Evolutionary conservation across 2,888 invertebrate species (phyloP), one percentile per base, ranked within the genome.

Genomic region (Maniola hyperantus): DNA sequence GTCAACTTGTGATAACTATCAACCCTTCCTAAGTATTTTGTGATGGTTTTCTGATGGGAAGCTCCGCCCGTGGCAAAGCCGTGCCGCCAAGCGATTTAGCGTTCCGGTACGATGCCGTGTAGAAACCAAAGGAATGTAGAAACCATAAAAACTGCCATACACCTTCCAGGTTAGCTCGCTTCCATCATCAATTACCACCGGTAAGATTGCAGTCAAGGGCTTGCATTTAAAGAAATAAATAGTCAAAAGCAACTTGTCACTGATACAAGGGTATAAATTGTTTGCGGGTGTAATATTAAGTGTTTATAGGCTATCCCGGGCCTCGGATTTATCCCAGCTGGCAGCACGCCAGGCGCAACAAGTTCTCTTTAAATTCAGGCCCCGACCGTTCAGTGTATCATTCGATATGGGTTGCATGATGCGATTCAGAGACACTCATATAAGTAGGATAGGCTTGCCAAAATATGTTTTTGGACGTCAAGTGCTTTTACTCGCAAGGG

Each of bases 341-440:
- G 73, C 74, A 63, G 18, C 65, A 65, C 55, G 72, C 74, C 74
- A 74, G 61, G 39, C 62, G 72, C 72, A 74, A 75, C 74, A 74
- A 70, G 72, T 73, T 51, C 63, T 64, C 59, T 66, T 72, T 68
- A 72, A 69, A 69, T 62, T 67, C 66, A 57, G 65, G 15, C 67
- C 54, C 64, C 18, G 44, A 54, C 48, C 63, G 65, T 50, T 64
- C 36, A 51, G 57, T 68, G 65, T 48, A 60, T 65, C 66, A 65
- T 68, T 65, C 48, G 54, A 66, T 60, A 63, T 60, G n/a, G n/a
- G n/a, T n/a, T n/a, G n/a, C n/a, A n/a, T n/a, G 50, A 58, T 61
- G 57, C 57, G 36, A 50, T 59, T 33, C 13, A 18, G 54, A 46
- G 46, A 46, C 15, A 46, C 46, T 39, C 10, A 6, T 51, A 26